Evolutionary conservation across 2,888 invertebrate species (phyloP), one percentile per base, ranked within the genome.

Genomic region (Monochamus alternatus): DNA sequence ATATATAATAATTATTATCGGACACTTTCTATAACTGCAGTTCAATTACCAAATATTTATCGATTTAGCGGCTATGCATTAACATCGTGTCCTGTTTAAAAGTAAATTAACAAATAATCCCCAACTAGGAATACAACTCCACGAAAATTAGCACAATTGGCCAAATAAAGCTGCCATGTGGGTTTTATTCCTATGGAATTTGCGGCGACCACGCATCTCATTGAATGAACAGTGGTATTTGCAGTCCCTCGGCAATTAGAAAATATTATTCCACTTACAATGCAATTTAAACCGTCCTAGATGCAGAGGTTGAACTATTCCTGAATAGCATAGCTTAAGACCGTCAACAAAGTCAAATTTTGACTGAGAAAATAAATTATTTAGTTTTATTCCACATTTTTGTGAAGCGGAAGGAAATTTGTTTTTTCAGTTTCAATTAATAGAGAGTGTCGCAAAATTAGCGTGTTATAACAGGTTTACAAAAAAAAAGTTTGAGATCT

Each of bases 251-350:
- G 64, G 47, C 47, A 63, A 63, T 63, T 63, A 43, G 38, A 22
- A 62, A 63, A 64, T 64, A 30, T 64, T 47, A 44, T 47, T 47
- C 12, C 64, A 64, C 47, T 51, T 47, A 30, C 63, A 44, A 55
- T 14, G 14, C 14, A 14, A 55, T 55, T 55, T 55, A 14, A 55
- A 55, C 55, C 55, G 14, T n/a, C 14, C 5, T 22, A 7, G 55
- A n/a, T 12, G 14, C n/a, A 14, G 14, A 3, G 55, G 55, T 47
- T 10, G 9, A 47, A 47, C 47, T 47, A 14, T 55, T 12, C 14
- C 8, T 55, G 14, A 22, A n/a, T 55, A 12, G 14, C 10, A 55
- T 12, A n/a, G n/a, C 9, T 5, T 52, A n/a, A 52, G 52, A 52
- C 9, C 10, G 52, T n/a, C 52, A n/a, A 52, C 3, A 52, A n/a